These are phyloP conservation scores for Centropyge bicolor DNA, from an alignment of 2,797 vertebrate genomes.

Conservation along the genomic window DNA sequence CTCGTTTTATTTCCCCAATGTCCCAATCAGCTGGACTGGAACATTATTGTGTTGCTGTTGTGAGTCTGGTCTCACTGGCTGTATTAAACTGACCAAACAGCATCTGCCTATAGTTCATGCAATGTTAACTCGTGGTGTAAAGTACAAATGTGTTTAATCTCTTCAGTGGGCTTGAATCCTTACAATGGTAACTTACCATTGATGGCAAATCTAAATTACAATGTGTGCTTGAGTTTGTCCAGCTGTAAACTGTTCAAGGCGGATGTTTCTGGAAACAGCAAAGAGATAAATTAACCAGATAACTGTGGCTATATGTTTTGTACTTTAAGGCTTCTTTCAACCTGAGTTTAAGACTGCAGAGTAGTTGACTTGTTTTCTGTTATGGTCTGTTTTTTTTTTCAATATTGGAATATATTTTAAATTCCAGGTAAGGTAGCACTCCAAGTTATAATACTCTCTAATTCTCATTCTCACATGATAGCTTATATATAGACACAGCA, in stretches of 20 bases:
- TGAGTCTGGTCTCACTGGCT: neutral
- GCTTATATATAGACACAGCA: slow-evolving; percentile 48
- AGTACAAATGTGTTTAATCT: slow-evolving; percentile 8
- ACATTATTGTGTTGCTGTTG: neutral
- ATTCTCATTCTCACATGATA: slow-evolving; percentile 14
- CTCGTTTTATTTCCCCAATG: neutral
- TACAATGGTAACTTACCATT: neutral
- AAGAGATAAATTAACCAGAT: neutral
- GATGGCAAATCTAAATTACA: neutral
- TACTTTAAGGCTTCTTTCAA: neutral
- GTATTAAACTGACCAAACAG: neutral
- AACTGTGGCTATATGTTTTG: neutral
- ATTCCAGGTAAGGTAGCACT: slow-evolving; percentile 22
- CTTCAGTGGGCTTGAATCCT: neutral
- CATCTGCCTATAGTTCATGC: neutral
- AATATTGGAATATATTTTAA: slow-evolving; percentile 16
- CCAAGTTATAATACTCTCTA: slow-evolving; percentile 13
- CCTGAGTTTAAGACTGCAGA: neutral
- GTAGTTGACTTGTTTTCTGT: neutral
- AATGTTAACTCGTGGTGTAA: neutral
- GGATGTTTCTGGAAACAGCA: neutral
- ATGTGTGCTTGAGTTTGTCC: neutral
- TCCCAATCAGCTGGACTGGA: neutral
- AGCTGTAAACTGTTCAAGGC: neutral
- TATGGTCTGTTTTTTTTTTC: slow-evolving; percentile 5